These are phyloP conservation scores for Melipona quadrifasciata DNA, from an alignment of 1,140 invertebrate species.

Conservation along the genomic window DNA sequence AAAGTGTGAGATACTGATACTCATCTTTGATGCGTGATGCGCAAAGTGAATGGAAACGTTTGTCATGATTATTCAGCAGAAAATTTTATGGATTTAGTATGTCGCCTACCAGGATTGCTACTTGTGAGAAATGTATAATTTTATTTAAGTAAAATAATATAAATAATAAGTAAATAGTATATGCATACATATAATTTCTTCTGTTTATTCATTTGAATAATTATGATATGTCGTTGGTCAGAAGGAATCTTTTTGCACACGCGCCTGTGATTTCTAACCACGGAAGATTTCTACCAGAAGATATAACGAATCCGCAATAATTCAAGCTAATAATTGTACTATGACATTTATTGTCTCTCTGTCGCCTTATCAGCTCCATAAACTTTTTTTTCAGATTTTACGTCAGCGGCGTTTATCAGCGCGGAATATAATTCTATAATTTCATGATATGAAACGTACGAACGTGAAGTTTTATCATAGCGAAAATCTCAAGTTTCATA, in stretches of 20 bases:
- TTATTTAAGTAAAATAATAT: too few relatives aligned
- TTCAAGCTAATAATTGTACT: background rate
- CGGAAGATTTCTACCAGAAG: background rate
- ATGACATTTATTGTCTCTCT: background rate
- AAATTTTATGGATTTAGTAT: background rate
- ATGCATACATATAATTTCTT: too few relatives aligned
- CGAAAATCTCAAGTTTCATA: too few relatives aligned
- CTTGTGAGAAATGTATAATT: background rate
- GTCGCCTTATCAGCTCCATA: background rate
- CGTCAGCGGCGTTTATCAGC: background rate
- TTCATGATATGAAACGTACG: too few relatives aligned
- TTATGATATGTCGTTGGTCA: too few relatives aligned
- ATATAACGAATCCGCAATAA: background rate
- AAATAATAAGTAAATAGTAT: too few relatives aligned
- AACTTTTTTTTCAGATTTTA: background rate
- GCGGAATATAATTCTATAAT: background rate
- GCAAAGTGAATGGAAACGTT: background rate
- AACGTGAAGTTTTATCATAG: too few relatives aligned
- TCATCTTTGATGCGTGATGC: background rate
- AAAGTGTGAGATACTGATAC: background rate
- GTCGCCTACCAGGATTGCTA: too few relatives aligned
- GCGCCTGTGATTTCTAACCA: background rate
- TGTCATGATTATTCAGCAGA: constrained; percentile 19
- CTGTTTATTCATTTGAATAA: too few relatives aligned
- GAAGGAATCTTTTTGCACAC: too few relatives aligned